Evolutionary conservation across 2,888 invertebrate species (phyloP).

Genomic region (Noctua janthe): DNA sequence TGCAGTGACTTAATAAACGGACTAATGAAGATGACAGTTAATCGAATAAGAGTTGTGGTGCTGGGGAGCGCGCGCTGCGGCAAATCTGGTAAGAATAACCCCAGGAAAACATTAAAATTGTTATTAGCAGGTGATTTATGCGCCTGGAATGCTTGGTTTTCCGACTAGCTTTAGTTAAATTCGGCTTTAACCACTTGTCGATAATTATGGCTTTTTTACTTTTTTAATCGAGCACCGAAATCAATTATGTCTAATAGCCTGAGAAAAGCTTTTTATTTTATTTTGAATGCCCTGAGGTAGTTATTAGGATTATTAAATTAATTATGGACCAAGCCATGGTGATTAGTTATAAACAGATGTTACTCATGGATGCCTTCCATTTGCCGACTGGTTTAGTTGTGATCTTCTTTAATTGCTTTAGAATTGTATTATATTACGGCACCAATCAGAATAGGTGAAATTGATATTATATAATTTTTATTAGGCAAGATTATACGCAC

Average conservation of each 20-base stretch:
- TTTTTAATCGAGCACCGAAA: slow-evolving; percentile 73
- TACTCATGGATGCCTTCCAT: slow-evolving; percentile 65
- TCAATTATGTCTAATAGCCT: slow-evolving; percentile 85
- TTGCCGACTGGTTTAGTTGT: slow-evolving; percentile 66
- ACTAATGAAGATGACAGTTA: slow-evolving; percentile 93
- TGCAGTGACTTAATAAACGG: slow-evolving; percentile 77
- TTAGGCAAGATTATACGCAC: slow-evolving; percentile 48
- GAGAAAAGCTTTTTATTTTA: slow-evolving; percentile 80
- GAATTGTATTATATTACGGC: slow-evolving; percentile 56
- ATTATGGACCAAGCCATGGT: slow-evolving; percentile 72
- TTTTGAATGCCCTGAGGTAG: slow-evolving; percentile 77
- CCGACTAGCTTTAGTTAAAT: slow-evolving; percentile 67
- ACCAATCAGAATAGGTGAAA: slow-evolving; percentile 56
- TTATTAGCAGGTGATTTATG: slow-evolving; percentile 70
- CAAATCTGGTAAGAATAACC: slow-evolving; percentile 92
- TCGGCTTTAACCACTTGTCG: slow-evolving; percentile 74
- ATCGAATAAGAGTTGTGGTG: slow-evolving; percentile 94
- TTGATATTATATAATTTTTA: slow-evolving; percentile 65
- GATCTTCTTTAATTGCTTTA: slow-evolving; percentile 66
- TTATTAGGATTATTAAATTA: slow-evolving; percentile 82
- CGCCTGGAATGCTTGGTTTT: slow-evolving; percentile 65
- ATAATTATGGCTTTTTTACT: slow-evolving; percentile 72
- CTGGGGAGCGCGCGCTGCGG: slow-evolving; percentile 94
- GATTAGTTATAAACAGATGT: slow-evolving; percentile 71
- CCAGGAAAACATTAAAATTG: slow-evolving; percentile 68